Conservation (phyloP, 2,113 vertebrate species). For the Pygoscelis antarcticus region DNA sequence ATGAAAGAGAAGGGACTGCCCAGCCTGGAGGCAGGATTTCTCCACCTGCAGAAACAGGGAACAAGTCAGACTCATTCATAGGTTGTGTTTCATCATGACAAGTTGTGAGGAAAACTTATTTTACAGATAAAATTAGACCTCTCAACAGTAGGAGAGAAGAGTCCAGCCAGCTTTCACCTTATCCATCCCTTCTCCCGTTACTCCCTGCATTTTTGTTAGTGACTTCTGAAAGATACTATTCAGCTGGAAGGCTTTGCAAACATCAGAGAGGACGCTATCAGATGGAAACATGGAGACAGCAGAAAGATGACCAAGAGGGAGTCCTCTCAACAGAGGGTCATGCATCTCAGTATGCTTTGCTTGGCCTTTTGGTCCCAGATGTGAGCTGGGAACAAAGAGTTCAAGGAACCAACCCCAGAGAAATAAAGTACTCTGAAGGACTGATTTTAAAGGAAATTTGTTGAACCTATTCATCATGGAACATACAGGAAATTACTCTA, state of each 20-base stretch:
- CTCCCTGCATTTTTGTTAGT: neutral
- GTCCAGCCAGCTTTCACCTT: neutral
- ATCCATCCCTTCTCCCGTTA: neutral
- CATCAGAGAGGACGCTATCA: neutral
- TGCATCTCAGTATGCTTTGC: neutral
- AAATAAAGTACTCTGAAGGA: neutral
- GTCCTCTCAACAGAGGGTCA: neutral
- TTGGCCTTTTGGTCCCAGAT: neutral
- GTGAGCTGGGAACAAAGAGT: neutral
- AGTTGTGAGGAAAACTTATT: neutral
- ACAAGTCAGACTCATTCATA: neutral
- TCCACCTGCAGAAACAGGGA: neutral
- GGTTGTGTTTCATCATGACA: neutral
- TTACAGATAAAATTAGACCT: neutral
- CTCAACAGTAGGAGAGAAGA: neutral
- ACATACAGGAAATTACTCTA: constrained; percentile 25
- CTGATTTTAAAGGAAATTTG: neutral
- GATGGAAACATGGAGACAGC: neutral
- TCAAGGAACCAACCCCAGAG: neutral
- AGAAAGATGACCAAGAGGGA: neutral
- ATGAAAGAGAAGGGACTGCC: neutral
- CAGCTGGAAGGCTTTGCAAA: neutral
- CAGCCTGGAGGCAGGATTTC: neutral
- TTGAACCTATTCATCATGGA: neutral
- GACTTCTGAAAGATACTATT: neutral